Base-by-base conservation (phyloP, 1,140 invertebrate species). In the Paralvinella palmiformis region DNA sequence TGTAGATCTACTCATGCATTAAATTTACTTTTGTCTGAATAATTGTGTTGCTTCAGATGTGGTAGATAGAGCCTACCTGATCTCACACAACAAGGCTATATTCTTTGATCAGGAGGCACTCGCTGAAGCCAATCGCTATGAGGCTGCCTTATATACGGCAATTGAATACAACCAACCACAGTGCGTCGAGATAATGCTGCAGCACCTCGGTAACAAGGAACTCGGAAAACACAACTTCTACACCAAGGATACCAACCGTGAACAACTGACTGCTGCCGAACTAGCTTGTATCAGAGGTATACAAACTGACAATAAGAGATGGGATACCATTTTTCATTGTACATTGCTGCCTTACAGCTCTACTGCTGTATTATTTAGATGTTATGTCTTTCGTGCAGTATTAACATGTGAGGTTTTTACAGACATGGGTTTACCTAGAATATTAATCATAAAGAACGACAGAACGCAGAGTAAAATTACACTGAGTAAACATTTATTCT, bases 81-180 rank as follows among this genome's bases (percentile, higher is more conserved):
- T 65, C 27, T 65, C 63, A 50, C 45, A 52, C n/a, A 35, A 65
- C 63, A 65, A 65, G 37, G 58, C 29, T n/a, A 33, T 45, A 33
- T 65, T 65, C 58, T 65, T 65, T 27, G 63, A 41, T 4, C 45
- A 45, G 44, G 35, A 52, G 22, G 63, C 45, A n/a, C 27, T 65
- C 45, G 58, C 45, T 4, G 63, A 65, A 24, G 58, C 55, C 3
- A 65, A 65, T 27, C 53, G 63, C 24, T 65, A 65, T 44, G 55
- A 62, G 13, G 63, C 63, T 2, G 53, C 57, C 4, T 32, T 65
- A 27, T 65, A 59, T 37, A 59, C 56, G 20, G 58, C 63, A 5
- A 56, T 65, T 24, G 58, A 45, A 13, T 65, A 60, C 57, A 60
- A 65, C 20, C 35, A 35, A 44, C 44, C 63, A 4, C 29, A 50